Conservation (phyloP, 1,140 invertebrate species). For the Tetranychus cinnabarinus region DNA sequence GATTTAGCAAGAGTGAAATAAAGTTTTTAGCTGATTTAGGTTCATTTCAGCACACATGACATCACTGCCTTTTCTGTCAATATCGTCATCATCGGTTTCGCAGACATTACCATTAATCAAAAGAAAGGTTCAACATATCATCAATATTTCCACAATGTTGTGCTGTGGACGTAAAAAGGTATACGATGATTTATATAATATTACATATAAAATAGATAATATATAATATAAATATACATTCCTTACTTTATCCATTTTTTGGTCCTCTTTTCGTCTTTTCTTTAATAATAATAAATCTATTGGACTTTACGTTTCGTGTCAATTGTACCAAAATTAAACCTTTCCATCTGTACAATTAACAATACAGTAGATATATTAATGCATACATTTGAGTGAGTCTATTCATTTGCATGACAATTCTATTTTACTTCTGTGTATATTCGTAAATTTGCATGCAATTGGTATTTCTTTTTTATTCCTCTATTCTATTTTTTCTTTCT, state of each 20-base stretch:
- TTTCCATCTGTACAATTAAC: too few species aligned
- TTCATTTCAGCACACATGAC: background rate
- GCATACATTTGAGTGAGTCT: background rate
- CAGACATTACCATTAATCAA: background rate
- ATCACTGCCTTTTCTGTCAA: background rate
- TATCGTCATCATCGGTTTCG: background rate
- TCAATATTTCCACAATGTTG: conserved; percentile 15
- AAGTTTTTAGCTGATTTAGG: background rate
- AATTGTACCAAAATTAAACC: too few species aligned
- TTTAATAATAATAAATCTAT: too few species aligned
- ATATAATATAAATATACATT: too few species aligned
- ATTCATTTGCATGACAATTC: background rate
- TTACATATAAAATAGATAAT: too few species aligned
- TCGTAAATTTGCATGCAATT: background rate
- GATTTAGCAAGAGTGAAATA: too few species aligned
- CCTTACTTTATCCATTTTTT: too few species aligned
- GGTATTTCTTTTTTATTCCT: background rate
- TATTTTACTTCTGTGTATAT: background rate
- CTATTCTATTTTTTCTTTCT: background rate
- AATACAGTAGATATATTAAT: too few species aligned
- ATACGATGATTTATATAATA: background rate
- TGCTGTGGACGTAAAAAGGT: conserved; percentile 20
- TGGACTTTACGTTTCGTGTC: too few species aligned
- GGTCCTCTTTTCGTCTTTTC: too few species aligned
- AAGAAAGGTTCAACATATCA: background rate